Conservation (phyloP, 1,140 invertebrate species). For the Diachasmimorpha longicaudata region DNA sequence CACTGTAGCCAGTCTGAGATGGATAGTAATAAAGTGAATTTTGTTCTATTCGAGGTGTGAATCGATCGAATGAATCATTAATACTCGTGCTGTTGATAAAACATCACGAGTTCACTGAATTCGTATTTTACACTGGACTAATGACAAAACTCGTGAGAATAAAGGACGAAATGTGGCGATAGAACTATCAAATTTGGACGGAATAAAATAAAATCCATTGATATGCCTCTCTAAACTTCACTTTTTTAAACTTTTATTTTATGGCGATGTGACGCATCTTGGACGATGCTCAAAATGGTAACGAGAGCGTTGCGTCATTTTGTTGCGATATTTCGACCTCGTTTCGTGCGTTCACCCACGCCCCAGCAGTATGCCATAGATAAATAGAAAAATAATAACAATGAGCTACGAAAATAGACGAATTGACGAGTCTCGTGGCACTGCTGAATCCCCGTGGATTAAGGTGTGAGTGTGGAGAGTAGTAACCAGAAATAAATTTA, state of each 20-base stretch:
- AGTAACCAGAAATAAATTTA: background rate
- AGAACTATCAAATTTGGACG: too few relatives aligned
- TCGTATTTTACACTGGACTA: too few relatives aligned
- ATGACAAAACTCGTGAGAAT: too few relatives aligned
- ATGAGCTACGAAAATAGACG: background rate
- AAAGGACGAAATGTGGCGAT: too few relatives aligned
- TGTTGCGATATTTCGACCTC: slow-evolving; percentile 10
- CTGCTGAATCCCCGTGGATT: background rate
- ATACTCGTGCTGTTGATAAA: background rate
- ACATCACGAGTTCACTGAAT: background rate
- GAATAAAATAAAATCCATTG: too few relatives aligned
- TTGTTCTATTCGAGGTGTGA: background rate
- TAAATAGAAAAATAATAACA: background rate
- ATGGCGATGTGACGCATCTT: background rate
- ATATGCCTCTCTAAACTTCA: too few relatives aligned
- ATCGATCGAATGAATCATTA: background rate
- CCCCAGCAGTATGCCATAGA: background rate
- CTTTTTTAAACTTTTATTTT: background rate
- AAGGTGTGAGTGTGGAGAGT: background rate
- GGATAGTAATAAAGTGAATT: background rate
- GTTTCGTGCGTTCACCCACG: background rate
- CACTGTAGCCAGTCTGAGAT: background rate
- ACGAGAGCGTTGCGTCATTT: background rate
- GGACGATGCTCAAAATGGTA: background rate
- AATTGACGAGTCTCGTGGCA: background rate